phyloP scores from a whole-genome alignment of 2,797 vertebrate genomes.

The Prionace glauca region DNA sequence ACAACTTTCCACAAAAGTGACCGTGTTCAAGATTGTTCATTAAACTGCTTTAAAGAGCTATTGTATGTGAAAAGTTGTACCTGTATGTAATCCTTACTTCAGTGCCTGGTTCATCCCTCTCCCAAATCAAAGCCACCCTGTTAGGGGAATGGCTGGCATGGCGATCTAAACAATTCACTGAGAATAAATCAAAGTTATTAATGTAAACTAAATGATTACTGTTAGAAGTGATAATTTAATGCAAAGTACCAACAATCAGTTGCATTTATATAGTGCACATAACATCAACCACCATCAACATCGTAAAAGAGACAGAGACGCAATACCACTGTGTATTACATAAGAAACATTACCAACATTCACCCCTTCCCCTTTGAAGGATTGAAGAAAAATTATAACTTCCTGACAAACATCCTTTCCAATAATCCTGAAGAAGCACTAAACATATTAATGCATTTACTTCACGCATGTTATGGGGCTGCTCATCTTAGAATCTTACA shows the following conservation, averaged over 20 bases:
- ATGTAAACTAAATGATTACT: background rate
- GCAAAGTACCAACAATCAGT: background rate
- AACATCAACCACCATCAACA: background rate
- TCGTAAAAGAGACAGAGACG: background rate
- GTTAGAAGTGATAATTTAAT: background rate
- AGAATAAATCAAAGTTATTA: constrained; percentile 45
- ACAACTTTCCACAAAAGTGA: background rate
- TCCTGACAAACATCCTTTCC: background rate
- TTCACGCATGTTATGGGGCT: background rate
- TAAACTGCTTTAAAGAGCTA: background rate
- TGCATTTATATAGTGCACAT: background rate
- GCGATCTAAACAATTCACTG: constrained; percentile 93
- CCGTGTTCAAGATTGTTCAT: background rate
- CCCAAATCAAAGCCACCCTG: constrained; percentile 86
- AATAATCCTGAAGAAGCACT: background rate
- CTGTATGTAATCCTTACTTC: constrained; percentile 83
- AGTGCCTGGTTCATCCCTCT: constrained; percentile 81
- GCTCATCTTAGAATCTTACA: background rate
- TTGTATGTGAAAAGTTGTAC: constrained; percentile 49
- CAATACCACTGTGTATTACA: background rate
- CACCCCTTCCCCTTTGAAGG: background rate
- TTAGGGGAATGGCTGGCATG: constrained; percentile 72
- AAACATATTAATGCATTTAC: background rate
- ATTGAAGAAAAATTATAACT: no score
- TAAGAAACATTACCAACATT: background rate